phyloP scores from a whole-genome alignment of 2,113 vertebrate genomes.

The Pontoporia blainvillei region DNA sequence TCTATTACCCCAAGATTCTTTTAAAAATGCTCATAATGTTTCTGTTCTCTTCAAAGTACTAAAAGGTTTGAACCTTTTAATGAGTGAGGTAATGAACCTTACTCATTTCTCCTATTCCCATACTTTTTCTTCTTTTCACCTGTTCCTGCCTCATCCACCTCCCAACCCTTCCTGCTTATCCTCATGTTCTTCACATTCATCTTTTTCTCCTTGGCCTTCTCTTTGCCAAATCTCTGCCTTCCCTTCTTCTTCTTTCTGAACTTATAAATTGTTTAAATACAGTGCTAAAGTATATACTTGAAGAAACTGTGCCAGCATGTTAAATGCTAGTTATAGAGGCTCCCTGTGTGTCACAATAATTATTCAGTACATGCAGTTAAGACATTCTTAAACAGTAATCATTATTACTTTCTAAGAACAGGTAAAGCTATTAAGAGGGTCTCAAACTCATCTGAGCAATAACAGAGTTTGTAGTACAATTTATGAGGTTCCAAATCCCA shows the following conservation, averaged over 20 bases:
- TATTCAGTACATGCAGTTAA: constrained; percentile 35
- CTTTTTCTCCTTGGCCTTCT: neutral
- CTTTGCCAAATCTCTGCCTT: neutral
- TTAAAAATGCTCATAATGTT: neutral
- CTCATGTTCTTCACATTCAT: fast-evolving
- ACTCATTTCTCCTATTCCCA: neutral
- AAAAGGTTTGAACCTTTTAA: neutral
- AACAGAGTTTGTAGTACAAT: constrained; percentile 34
- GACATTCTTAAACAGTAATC: constrained; percentile 45
- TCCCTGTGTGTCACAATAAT: neutral
- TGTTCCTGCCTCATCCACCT: fast-evolving
- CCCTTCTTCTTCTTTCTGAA: neutral
- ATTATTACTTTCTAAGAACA: constrained; percentile 50
- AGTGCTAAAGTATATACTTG: neutral
- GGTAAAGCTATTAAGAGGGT: constrained; percentile 57
- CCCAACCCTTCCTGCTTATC: neutral
- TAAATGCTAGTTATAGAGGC: neutral
- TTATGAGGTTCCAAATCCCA: constrained; percentile 44
- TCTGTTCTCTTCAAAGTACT: neutral
- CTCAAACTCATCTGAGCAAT: constrained; percentile 50
- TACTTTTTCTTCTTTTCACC: neutral
- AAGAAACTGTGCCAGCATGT: neutral
- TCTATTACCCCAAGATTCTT: neutral
- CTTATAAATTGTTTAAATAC: constrained; percentile 12
- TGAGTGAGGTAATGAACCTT: neutral